phyloP scores from a whole-genome alignment of 2,797 vertebrate genomes.

The Tachyglossus aculeatus region DNA sequence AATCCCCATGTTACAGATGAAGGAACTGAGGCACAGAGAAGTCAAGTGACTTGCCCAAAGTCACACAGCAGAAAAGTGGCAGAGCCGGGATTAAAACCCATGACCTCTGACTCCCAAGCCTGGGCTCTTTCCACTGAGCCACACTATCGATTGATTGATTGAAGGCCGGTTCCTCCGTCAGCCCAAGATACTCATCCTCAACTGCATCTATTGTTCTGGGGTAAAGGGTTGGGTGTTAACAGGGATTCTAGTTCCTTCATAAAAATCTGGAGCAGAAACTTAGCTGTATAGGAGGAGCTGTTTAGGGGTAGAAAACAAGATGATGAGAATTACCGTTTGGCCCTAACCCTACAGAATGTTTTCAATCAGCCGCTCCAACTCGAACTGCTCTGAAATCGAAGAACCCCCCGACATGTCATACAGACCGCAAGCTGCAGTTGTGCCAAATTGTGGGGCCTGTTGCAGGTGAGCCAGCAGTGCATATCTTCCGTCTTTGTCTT shows the following conservation, averaged over 20 bases:
- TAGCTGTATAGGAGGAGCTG: background rate
- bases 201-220: background rate
- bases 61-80: conserved; percentile 14
- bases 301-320: background rate
- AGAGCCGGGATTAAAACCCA: conserved; percentile 20
- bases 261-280: background rate
- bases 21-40: too few species aligned
- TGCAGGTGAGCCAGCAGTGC: conserved; percentile 55
- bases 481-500: conserved; percentile 29
- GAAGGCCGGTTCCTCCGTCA: background rate
- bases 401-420: conserved; percentile 26
- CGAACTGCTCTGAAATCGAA: conserved; percentile 2
- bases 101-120: conserved; percentile 6
- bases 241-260: background rate
- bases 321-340: background rate
- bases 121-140: too few species aligned
- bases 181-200: background rate
- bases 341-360: conserved; percentile 1
- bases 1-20: too few species aligned
- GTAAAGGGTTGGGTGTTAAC: background rate
- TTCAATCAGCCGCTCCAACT: conserved; percentile 24
- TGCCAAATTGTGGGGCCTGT: background rate
- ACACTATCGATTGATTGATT: too few species aligned
- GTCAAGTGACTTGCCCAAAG: too few species aligned
- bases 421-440: conserved; percentile 14